Conservation (phyloP, 2,113 vertebrate genomes). For the Empidonax alnorum region DNA sequence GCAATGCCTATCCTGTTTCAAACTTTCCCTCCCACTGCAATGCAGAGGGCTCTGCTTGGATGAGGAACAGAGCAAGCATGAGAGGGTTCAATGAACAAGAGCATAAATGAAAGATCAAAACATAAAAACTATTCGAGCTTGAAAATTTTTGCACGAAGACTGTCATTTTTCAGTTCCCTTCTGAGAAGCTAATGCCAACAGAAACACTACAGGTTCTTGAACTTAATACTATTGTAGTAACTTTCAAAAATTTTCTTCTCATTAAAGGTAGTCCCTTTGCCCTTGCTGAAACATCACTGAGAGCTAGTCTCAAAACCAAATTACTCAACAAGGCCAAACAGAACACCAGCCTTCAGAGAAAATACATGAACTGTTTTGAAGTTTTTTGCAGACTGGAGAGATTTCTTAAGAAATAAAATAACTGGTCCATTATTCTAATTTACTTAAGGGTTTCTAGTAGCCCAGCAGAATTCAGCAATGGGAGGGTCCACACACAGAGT, state of each 20-base stretch:
- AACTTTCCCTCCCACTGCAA: neutral
- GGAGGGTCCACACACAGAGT: neutral
- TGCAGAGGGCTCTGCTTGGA: neutral
- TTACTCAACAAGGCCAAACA: neutral
- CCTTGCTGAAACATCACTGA: neutral
- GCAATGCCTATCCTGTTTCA: neutral
- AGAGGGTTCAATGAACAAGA: neutral
- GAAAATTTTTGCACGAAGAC: neutral
- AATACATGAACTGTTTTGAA: neutral
- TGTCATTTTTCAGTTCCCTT: neutral
- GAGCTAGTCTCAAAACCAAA: neutral
- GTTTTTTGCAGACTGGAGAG: neutral
- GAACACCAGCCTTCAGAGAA: neutral
- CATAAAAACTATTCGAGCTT: neutral
- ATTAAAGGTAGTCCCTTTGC: neutral
- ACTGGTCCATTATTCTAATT: neutral
- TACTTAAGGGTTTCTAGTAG: neutral
- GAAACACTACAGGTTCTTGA: neutral
- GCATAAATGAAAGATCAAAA: neutral
- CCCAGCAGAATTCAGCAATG: neutral
- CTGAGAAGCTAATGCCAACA: neutral
- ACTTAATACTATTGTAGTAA: neutral
- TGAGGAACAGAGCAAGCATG: neutral
- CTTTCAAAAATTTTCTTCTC: neutral
- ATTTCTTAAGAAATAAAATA: neutral